phyloP scores from a whole-genome alignment of 2,888 invertebrate species.

The Eristalis intricaria region DNA sequence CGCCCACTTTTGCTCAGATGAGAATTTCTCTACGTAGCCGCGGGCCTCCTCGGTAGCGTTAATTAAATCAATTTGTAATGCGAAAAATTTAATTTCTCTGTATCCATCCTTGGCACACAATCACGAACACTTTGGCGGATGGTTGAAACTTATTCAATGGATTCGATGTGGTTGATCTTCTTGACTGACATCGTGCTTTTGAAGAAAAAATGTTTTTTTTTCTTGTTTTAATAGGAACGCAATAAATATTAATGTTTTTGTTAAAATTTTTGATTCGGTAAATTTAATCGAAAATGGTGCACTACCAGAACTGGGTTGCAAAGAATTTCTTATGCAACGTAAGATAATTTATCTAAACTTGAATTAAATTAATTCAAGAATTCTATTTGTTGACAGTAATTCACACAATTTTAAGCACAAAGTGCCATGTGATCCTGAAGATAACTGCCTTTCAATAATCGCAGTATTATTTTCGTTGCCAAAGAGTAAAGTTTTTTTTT shows the following conservation, averaged over 20 bases:
- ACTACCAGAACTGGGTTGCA: slow-evolving; percentile 30
- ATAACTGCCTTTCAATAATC: no score
- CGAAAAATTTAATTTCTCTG: slow-evolving; percentile 64
- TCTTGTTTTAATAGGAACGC: slow-evolving; percentile 16
- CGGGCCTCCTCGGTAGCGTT: slow-evolving; percentile 40
- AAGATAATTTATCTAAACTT: not conserved
- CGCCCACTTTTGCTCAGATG: slow-evolving; percentile 65
- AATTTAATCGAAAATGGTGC: slow-evolving; percentile 45
- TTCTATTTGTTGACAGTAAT: no score
- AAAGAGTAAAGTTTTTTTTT: no score
- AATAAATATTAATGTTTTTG: slow-evolving; percentile 32
- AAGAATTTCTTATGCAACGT: not conserved
- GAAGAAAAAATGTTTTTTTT: not conserved
- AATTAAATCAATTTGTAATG: slow-evolving; percentile 74
- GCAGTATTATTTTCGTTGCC: no score
- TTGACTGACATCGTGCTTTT: not conserved
- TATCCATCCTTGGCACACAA: slow-evolving; percentile 74
- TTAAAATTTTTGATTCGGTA: slow-evolving; percentile 49
- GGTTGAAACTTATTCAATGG: slow-evolving; percentile 71
- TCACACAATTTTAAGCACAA: no score
- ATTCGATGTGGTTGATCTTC: slow-evolving; percentile 49
- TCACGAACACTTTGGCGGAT: slow-evolving; percentile 73
- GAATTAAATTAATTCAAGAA: not conserved
- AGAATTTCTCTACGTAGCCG: slow-evolving; percentile 18
- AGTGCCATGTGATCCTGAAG: no score